These are phyloP conservation scores for Oligia latruncula DNA, from an alignment of 2,888 invertebrate genomes.

Conservation along the genomic window DNA sequence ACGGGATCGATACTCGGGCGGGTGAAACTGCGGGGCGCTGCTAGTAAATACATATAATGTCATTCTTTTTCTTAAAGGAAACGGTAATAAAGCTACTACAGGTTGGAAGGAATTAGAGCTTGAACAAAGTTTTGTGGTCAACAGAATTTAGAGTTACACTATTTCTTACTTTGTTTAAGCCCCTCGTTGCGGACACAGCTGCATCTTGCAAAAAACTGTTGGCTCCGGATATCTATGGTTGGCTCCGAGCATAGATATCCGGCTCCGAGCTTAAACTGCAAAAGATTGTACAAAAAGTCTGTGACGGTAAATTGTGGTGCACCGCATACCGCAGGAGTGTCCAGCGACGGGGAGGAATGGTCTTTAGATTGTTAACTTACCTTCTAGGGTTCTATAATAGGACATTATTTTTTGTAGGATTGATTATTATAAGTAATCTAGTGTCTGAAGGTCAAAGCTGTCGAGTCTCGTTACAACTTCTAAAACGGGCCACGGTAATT, in stretches of 20 bases:
- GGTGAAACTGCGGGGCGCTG: no score
- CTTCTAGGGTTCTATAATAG: background rate
- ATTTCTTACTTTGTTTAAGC: constrained; percentile 24
- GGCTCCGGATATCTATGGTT: no score
- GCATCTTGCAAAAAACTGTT: constrained; percentile 29
- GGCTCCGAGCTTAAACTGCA: constrained; percentile 16
- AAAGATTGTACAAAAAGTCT: constrained; percentile 36
- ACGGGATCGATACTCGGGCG: no score
- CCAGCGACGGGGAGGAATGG: background rate
- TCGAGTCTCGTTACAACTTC: background rate
- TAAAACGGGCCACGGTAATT: background rate
- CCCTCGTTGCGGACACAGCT: constrained; percentile 19
- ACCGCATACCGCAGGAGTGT: background rate
- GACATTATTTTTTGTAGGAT: background rate
- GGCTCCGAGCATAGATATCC: no score
- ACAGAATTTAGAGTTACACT: constrained; percentile 9
- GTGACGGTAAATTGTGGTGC: constrained; percentile 18
- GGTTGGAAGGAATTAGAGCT: background rate
- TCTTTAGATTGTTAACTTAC: background rate
- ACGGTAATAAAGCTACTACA: background rate
- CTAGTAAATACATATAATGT: background rate
- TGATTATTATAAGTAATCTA: background rate
- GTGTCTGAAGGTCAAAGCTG: background rate
- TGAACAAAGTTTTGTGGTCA: background rate
- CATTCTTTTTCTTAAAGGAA: background rate